Base-by-base conservation (phyloP, 2,113 vertebrate genomes). In the Climacteris rufus region DNA sequence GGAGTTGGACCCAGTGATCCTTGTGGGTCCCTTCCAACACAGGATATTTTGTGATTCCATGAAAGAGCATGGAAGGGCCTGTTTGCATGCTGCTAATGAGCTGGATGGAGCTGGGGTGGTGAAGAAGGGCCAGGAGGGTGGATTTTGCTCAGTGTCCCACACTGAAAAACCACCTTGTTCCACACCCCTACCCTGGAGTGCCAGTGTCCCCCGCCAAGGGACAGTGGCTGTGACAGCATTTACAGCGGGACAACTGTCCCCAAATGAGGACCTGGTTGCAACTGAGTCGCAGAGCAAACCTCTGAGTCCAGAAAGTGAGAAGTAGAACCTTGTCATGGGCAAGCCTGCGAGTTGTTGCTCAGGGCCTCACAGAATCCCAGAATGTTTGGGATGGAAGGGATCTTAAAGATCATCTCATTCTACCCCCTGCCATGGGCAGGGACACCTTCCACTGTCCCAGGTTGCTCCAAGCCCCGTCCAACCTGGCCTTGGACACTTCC, bases 401-500 rank as follows among this genome's bases (percentile, higher is more conserved):
- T 11, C 17, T 37, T 37, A 77, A 40, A 23, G 15, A 6, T 39
- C 37, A 60, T 44, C 37, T 15, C 14, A 11, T 59, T 3, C 42
- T 13, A 57, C 4, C 9, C 35, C 19, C 42, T 40, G 15, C 35
- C 50, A 40, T n/a, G n/a, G 7, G 19, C 20, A 75, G 50, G 24
- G 30, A 28, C 42, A 49, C 20, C 16, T 75, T 24, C 24, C 71
- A 44, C 37, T 33, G 0, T 0, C 6, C 33, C 39, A 45, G 45
- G 27, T 0, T 69, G 39, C 22, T 31, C 70, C 44, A 31, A 57
- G 20, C 25, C 37, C 31, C 1, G 1, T 39, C 61, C 52, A 57
- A 0, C 21, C 31, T 50, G 52, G 17, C 31, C 61, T 59, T 3
- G 83, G 8, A 1, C 25, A 50, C 13, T 66, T 0, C 16, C 35